Evolutionary conservation across 2,888 invertebrate species (phyloP), one percentile per base, ranked within the genome.

Genomic region (Callosobruchus maculatus): DNA sequence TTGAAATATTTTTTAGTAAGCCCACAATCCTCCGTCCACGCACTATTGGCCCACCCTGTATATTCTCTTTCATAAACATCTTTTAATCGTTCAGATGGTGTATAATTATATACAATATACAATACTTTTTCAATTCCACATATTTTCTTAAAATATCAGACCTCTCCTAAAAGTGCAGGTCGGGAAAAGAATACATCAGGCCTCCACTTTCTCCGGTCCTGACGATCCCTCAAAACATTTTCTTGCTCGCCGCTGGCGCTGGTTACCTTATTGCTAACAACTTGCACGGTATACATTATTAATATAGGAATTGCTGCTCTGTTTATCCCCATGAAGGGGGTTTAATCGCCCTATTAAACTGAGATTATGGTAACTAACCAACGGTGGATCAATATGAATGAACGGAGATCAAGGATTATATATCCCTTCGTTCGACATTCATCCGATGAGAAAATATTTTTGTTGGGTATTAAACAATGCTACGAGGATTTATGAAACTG

Each of bases 331-430:
- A 5, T 49, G 9, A 49, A 71, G 70, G 74, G 74, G 71, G 73
- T 76, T 74, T 74, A 73, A 72, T 73, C 76, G 49, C 49, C 31
- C 74, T 76, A 74, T 76, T 76, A 76, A 72, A 76, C 71, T 72
- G 69, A 72, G 74, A 75, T 76, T 75, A 75, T 74, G 75, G 73
- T 75, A 76, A 76, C 73, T 75, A 76, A 74, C 75, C 75, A 72
- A 67, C 75, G 70, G 66, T 67, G 67, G 70, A 66, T 70, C 49
- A 49, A 7, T 49, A 13, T 49, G 13, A 13, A 49, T 49, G 49
- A 49, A 49, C 49, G 18, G 49, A 49, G 13, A 49, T 13, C 49
- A 49, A 18, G 49, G 49, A 49, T 49, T 49, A 49, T 49, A 13
- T 49, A 13, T 49, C 68, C 68, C 21, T 22, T n/a, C 68, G 68